These are phyloP conservation scores for Xanthia togata DNA, from an alignment of 2,888 invertebrate genomes.

Conservation along the genomic window DNA sequence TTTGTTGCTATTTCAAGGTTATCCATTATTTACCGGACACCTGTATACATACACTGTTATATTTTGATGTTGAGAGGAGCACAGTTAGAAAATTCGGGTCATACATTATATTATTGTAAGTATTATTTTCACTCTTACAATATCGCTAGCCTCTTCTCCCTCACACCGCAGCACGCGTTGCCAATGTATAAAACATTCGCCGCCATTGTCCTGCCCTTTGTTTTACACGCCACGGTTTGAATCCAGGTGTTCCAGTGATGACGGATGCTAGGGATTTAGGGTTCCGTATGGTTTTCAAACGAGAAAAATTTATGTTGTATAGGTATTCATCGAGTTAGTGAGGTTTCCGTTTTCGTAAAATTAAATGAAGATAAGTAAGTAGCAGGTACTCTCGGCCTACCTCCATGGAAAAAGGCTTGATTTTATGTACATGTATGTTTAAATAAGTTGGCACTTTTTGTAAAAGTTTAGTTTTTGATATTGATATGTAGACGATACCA, in stretches of 20 bases:
- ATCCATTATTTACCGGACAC: too few species aligned
- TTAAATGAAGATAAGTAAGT: background rate
- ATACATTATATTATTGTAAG: too few species aligned
- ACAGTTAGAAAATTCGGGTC: too few species aligned
- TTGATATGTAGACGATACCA: background rate
- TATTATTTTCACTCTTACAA: too few species aligned
- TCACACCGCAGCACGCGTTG: constrained; percentile 18
- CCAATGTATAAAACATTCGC: constrained; percentile 67
- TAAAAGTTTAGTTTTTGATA: too few species aligned
- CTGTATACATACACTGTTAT: too few species aligned
- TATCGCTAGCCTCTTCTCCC: constrained; percentile 8
- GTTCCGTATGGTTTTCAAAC: constrained; percentile 17
- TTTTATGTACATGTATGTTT: background rate
- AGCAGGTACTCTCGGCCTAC: background rate
- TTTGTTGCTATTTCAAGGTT: too few species aligned
- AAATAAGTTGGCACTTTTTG: background rate
- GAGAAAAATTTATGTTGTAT: background rate
- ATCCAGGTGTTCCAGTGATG: constrained; percentile 64
- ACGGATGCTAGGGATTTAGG: constrained; percentile 43
- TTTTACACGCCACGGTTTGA: constrained; percentile 50
- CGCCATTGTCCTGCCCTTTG: constrained; percentile 67
- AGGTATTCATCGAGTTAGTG: background rate
- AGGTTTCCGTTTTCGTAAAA: background rate
- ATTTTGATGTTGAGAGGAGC: too few species aligned
- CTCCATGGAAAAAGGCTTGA: background rate